Base-by-base conservation (phyloP, 2,113 vertebrate genomes). In the Passerina amoena region DNA sequence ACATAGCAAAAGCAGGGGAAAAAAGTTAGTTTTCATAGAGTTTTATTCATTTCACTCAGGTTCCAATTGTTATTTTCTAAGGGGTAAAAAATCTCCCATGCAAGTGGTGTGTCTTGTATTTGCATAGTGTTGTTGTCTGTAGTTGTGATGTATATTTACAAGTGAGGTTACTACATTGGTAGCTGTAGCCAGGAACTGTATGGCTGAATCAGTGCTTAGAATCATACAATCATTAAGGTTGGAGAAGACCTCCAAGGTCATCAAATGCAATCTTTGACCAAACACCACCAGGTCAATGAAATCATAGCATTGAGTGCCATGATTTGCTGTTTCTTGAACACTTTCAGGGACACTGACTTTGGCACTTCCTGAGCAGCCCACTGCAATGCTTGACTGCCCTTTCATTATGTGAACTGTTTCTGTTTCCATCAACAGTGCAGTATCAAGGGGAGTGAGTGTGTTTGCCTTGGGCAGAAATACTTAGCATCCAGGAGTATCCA, bases 271-370 rank as follows among this genome's bases (percentile, higher is more conserved):
- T 68, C 45, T 25, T 60, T 40, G 38, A 38, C 28, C 2, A 0
- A 59, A 10, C 16, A 25, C 19, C 11, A 60, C n/a, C 5, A 60
- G n/a, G 28, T 47, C 38, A 30, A 5, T 24, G 42, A 25, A 53
- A n/a, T 19, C 24, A 2, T 6, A 60, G 28, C 38, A 40, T 8
- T 38, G 5, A 60, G 28, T 60, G n/a, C 47, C 45, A 3, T 3
- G 8, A 11, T 44, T 20, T 30, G 24, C 38, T 2, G 0, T 30
- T 38, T n/a, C 60, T 38, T 38, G 53, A 59, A 7, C 11, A 4
- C 51, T 24, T 45, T 2, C 18, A 17, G n/a, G 53, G 24, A 8
- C 2, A 2, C 8, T 30, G 45, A 22, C 53, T 53, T n/a, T 0
- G 0, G 12, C 15, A 2, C 24, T 38, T 25, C 45, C 20, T n/a